These are phyloP conservation scores for Phyllotreta striolata DNA, from an alignment of 2,888 invertebrate genomes.

Conservation along the genomic window DNA sequence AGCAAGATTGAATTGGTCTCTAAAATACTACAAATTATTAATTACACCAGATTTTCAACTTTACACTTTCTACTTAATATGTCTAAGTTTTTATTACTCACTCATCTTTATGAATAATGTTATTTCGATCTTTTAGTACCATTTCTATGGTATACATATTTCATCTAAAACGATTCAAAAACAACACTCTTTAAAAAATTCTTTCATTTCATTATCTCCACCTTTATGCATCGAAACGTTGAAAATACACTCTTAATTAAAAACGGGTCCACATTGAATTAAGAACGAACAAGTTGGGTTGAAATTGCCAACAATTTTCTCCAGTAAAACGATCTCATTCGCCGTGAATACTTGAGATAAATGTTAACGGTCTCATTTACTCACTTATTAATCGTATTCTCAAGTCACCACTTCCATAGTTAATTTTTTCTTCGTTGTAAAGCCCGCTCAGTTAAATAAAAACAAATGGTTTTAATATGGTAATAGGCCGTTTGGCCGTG, in stretches of 20 bases:
- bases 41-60: too few species aligned
- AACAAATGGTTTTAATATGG: conserved; percentile 29
- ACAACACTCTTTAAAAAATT: background rate
- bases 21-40: too few species aligned
- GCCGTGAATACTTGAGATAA: conserved; percentile 31
- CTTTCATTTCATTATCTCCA: conserved; percentile 7
- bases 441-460: conserved; percentile 22
- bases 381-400: conserved; percentile 36
- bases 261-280: conserved; percentile 30
- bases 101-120: too few species aligned
- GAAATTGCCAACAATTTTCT: conserved; percentile 28
- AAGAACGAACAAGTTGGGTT: conserved; percentile 28
- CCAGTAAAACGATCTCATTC: conserved; percentile 28
- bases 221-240: conserved; percentile 9
- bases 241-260: conserved; percentile 25
- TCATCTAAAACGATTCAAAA: background rate
- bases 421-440: conserved; percentile 28
- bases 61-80: too few species aligned
- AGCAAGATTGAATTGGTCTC: too few species aligned
- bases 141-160: too few species aligned
- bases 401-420: conserved; percentile 26
- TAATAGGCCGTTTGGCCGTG: conserved; percentile 21
- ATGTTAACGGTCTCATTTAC: conserved; percentile 36
- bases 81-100: too few species aligned
- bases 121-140: too few species aligned